Base-by-base conservation (phyloP, 2,113 vertebrate species). In the Malurus alboscapulatus region DNA sequence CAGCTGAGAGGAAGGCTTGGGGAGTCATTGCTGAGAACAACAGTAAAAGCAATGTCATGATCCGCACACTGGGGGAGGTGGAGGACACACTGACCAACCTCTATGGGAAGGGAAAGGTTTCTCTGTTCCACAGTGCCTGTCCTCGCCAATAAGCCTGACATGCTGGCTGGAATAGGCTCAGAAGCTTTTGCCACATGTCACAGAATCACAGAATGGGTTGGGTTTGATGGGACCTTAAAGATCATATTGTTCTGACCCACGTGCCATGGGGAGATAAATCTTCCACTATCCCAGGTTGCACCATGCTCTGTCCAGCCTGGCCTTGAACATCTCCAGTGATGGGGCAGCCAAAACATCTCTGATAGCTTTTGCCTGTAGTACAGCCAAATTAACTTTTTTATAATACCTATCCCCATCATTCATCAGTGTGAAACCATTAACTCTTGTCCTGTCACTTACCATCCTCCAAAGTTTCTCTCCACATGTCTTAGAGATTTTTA, bases 131-230 rank as follows among this genome's bases (percentile, higher is more conserved):
- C 20, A 21, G 7, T 0, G 11, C 3, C 10, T 97, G 96, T 77
- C 92, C 94, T 20, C 55, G 88, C 21, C 0, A 51, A 8, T 42
- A 76, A 73, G 29, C 42, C 29, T 66, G 30, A 19, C 12, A 11
- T 47, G 17, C 14, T 1, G 0, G 1, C 0, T 42, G 11, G 10
- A 38, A 68, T 32, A 24, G 20, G 8, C 14, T 62, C 0, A 0
- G 6, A 2, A 6, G 24, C 17, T n/a, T 17, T 62, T 77, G 2
- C 27, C 15, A 10, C 10, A 2, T 15, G 32, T 36, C 61, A 12
- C 1, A 51, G 36, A 51, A n/a, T 48, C 24, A 13, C 22, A 27
- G 17, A 47, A 48, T 40, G 29, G 4, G 9, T 42, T 27, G 61
- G 2, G 1, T 47, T 45, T 14, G 24, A 81, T 42, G 5, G 7